Conservation (phyloP, 1,140 invertebrate genomes). For the Bombus difficillimus region DNA sequence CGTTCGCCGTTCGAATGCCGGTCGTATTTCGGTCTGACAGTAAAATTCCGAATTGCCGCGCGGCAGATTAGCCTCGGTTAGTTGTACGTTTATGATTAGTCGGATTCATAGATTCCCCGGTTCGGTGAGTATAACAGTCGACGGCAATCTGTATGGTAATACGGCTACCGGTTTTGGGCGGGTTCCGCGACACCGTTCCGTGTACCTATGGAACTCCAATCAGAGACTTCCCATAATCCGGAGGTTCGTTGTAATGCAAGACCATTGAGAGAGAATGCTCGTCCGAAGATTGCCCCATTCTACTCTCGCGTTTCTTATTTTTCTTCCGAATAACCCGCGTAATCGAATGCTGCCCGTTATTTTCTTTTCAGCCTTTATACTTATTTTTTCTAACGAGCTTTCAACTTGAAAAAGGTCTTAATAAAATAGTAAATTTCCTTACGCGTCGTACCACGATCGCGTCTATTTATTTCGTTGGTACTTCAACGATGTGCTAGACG, state of each 20-base stretch:
- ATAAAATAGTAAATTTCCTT: too few species aligned
- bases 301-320: constrained; percentile 43
- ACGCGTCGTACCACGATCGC: too few species aligned
- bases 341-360: too few species aligned
- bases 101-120: constrained; percentile 61
- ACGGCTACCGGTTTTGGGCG: constrained; percentile 73
- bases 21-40: constrained; percentile 11
- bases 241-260: constrained; percentile 40
- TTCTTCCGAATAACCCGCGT: not conserved
- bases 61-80: constrained; percentile 52
- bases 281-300: constrained; percentile 35
- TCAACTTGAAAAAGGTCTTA: too few species aligned
- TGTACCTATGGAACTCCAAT: constrained; percentile 65
- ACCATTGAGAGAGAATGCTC: constrained; percentile 44
- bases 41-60: constrained; percentile 45
- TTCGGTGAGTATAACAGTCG: constrained; percentile 55
- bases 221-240: constrained; percentile 62
- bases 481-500: too few species aligned
- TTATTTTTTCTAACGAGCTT: too few species aligned
- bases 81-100: constrained; percentile 59
- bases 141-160: constrained; percentile 79
- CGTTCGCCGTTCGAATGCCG: not conserved
- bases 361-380: too few species aligned
- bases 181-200: constrained; percentile 57
- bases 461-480: too few species aligned